Evolutionary conservation across 1,140 invertebrate genomes (phyloP).

Genomic region (Drosophila asahinai): DNA sequence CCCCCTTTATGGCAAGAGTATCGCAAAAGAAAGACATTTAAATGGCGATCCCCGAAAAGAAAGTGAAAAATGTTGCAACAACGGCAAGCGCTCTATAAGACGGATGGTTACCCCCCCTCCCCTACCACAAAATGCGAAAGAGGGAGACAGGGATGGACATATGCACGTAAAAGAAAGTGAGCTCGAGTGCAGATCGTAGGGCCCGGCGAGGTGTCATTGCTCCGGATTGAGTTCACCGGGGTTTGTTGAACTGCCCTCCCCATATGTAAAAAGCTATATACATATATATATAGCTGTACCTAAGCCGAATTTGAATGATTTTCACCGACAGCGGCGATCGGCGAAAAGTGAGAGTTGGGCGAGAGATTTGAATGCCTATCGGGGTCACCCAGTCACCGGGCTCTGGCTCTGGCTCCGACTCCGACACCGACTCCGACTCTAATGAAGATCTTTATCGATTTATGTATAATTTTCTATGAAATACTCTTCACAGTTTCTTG

Average conservation of each 20-base stretch:
- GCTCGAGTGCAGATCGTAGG: constrained; percentile 27
- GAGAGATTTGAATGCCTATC: constrained; percentile 74
- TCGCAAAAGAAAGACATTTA: constrained; percentile 18
- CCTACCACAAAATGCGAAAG: constrained; percentile 2
- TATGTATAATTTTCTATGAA: constrained; percentile 51
- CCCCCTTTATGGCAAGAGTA: constrained; percentile 19
- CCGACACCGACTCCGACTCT: constrained; percentile 23
- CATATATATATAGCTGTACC: not conserved
- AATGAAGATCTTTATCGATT: constrained; percentile 62
- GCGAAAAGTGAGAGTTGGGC: constrained; percentile 75
- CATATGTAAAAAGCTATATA: not conserved
- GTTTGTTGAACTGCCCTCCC: constrained; percentile 64
- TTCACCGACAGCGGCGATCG: constrained; percentile 44
- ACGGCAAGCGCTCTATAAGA: constrained; percentile 33
- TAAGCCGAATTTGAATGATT: constrained; percentile 56
- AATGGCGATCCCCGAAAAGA: constrained; percentile 57
- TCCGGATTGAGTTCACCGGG: constrained; percentile 66
- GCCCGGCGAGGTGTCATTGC: constrained; percentile 65
- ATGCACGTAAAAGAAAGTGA: constrained; percentile 57
- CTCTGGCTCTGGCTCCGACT: constrained; percentile 10
- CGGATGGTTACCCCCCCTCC: not conserved
- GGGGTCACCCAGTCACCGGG: constrained; percentile 51
- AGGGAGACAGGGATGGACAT: constrained; percentile 4
- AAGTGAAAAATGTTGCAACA: constrained; percentile 73
- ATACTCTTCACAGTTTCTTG: constrained; percentile 60